phyloP scores from a whole-genome alignment of 2,113 vertebrate genomes.

The Gymnorhina tibicen region DNA sequence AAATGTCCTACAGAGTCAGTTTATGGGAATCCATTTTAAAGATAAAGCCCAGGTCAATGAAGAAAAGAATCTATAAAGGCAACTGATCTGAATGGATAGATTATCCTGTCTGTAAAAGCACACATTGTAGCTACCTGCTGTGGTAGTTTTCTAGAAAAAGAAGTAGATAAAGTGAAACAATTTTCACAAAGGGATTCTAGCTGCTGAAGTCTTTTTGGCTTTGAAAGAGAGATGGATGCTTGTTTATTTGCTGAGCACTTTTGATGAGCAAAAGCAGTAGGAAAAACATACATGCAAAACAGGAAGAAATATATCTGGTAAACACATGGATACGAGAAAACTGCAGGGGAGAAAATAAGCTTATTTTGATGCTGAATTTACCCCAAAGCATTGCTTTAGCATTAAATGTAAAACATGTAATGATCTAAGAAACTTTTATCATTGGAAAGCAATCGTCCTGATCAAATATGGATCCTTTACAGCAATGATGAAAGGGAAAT shows the following conservation, averaged over 20 bases:
- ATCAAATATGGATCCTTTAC: background rate
- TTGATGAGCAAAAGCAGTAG: background rate
- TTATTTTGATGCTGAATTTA: slow-evolving; percentile 24
- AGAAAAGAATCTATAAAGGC: slow-evolving; percentile 1
- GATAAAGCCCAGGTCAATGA: background rate
- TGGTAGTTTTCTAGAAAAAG: slow-evolving; percentile 9
- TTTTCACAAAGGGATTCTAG: slow-evolving; percentile 4
- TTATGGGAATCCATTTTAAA: slow-evolving; percentile 2
- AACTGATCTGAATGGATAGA: background rate
- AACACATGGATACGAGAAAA: background rate
- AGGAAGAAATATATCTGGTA: background rate
- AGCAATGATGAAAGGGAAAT: background rate
- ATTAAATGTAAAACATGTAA: background rate
- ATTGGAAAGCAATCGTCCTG: background rate
- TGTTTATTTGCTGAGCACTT: slow-evolving; percentile 19
- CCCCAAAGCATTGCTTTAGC: background rate
- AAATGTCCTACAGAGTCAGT: background rate
- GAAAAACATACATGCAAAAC: slow-evolving; percentile 1
- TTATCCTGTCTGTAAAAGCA: background rate
- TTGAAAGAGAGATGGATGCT: background rate
- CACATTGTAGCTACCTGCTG: background rate
- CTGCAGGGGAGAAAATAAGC: background rate
- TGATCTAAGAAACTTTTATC: slow-evolving; percentile 4
- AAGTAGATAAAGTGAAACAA: background rate
- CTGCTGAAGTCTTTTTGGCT: background rate